A percentile compares a stretch with the other conserved stretches of the same genome.
These are phyloP conservation scores for Chelonoidis abingdonii DNA, from an alignment of 2,113 vertebrate species.

Conservation along the genomic window DNA sequence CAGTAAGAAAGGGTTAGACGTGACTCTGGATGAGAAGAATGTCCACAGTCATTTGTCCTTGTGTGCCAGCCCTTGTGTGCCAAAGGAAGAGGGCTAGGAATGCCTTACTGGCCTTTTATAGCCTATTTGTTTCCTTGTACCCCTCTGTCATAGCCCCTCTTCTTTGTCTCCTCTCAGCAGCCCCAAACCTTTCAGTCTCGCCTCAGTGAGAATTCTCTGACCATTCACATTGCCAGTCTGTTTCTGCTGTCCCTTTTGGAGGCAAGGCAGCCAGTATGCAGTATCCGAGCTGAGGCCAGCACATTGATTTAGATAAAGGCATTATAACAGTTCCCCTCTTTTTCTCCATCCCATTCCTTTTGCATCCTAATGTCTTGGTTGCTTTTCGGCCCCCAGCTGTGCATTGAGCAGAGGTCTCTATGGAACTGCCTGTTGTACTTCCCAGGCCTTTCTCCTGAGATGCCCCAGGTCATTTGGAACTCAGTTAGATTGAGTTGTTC, in stretches of 20 bases:
- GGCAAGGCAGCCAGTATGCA: background rate
- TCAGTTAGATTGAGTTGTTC: background rate
- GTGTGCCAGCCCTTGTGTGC: background rate
- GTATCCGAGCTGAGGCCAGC: background rate
- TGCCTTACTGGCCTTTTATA: background rate
- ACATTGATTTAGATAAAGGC: background rate
- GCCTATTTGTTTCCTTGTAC: background rate
- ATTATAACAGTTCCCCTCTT: background rate
- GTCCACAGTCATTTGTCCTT: background rate
- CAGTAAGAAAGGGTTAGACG: too few species aligned
- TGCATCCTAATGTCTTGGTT: background rate
- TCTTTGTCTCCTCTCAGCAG: too few species aligned
- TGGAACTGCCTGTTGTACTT: background rate
- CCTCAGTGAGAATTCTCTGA: background rate
- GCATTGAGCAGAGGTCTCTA: background rate
- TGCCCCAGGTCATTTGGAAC: background rate
- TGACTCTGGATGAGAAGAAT: too few species aligned
- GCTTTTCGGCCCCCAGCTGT: background rate
- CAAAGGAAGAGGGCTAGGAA: background rate
- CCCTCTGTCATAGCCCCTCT: too few species aligned
- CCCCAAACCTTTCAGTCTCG: too few species aligned
- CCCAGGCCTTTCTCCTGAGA: background rate
- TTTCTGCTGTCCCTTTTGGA: background rate
- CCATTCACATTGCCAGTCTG: background rate
- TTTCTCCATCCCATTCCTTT: background rate